A percentile compares a stretch with the other conserved stretches of the same genome.
phyloP scores from a whole-genome alignment of 1,140 invertebrate species.

The Drosophila rhopaloa region DNA sequence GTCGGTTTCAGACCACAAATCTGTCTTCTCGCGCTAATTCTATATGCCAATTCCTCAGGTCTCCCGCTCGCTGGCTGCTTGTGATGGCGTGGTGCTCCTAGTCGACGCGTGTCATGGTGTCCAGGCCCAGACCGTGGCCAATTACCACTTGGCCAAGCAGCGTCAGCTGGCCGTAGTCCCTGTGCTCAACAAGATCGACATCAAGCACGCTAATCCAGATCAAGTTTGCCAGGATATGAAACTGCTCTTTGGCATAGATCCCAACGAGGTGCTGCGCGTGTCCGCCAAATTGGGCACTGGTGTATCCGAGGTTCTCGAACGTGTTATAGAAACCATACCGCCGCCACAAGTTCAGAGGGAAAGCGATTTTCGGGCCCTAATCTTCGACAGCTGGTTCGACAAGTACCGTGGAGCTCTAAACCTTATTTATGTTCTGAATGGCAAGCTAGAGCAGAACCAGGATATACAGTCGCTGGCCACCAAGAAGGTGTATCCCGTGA shows the following conservation, averaged over 20 bases:
- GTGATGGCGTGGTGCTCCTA: constrained; percentile 97
- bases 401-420: constrained; percentile 93
- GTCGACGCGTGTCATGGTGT: constrained; percentile 99
- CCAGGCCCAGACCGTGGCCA: constrained; percentile 99
- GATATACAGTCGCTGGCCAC: constrained; percentile 87
- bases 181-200: constrained; percentile 98
- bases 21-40: too few species aligned
- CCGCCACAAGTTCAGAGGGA: constrained; percentile 88
- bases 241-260: constrained; percentile 93
- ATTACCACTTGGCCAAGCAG: constrained; percentile 96
- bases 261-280: constrained; percentile 89
- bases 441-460: constrained; percentile 88
- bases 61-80: constrained; percentile 94
- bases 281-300: constrained; percentile 96
- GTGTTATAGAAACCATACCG: constrained; percentile 92
- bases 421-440: constrained; percentile 92
- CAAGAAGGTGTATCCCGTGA: constrained; percentile 91
- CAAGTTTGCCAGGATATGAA: constrained; percentile 91
- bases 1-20: constrained; percentile 85
- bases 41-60: constrained; percentile 83
- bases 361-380: constrained; percentile 90
- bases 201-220: constrained; percentile 95
- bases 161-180: constrained; percentile 94
- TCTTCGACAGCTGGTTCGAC: constrained; percentile 98
- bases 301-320: constrained; percentile 90